These are phyloP conservation scores for Girardia tigrina DNA, from an alignment of 2,888 invertebrate species.

Conservation along the genomic window DNA sequence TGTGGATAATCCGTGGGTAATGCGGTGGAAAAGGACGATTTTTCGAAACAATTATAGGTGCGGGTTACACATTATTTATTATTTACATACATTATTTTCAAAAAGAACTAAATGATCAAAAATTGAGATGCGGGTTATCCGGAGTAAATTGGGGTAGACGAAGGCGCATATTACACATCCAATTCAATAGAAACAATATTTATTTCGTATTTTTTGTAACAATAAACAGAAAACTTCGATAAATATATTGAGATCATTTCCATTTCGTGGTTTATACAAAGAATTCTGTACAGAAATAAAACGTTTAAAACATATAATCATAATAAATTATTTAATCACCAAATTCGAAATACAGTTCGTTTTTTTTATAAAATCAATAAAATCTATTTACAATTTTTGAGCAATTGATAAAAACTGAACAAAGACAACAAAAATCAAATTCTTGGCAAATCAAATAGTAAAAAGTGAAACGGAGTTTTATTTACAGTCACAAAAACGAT, in stretches of 20 bases:
- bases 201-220: too few species aligned
- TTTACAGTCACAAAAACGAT: neutral
- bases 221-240: too few species aligned
- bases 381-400: neutral
- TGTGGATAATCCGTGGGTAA: too few species aligned
- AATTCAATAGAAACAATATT: too few species aligned
- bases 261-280: neutral
- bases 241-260: slow-evolving; percentile 2
- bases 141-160: too few species aligned
- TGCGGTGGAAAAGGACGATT: too few species aligned
- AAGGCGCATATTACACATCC: too few species aligned
- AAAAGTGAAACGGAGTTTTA: slow-evolving; percentile 6
- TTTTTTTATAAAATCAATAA: slow-evolving; percentile 4
- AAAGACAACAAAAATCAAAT: neutral
- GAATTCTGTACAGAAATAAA: slow-evolving; percentile 1
- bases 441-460: neutral
- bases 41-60: too few species aligned
- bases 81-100: too few species aligned
- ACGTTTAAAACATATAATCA: neutral
- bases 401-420: neutral
- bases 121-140: too few species aligned
- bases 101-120: too few species aligned
- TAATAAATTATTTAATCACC: neutral
- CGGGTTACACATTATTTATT: too few species aligned
- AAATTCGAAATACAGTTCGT: neutral